A percentile compares a stretch with the other conserved stretches of the same genome.
These are phyloP conservation scores for Microctonus aethiopoides DNA, from an alignment of 2,888 invertebrate genomes.

Conservation along the genomic window DNA sequence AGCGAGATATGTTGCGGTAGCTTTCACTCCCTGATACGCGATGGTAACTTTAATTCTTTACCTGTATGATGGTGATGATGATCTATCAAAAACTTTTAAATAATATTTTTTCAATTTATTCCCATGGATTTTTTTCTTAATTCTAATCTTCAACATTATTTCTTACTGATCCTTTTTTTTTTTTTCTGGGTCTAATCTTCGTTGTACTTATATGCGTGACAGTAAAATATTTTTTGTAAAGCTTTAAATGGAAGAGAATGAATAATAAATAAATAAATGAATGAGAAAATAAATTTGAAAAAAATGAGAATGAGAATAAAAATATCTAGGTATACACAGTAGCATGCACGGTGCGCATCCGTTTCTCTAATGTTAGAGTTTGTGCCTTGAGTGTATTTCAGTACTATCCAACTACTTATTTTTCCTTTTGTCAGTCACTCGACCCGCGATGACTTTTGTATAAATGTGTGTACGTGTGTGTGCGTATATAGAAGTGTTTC, in stretches of 20 bases:
- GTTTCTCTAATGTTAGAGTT: constrained; percentile 25
- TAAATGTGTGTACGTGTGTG: constrained; percentile 1
- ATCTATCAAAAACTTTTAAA: constrained; percentile 12
- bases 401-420: constrained; percentile 6
- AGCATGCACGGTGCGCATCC: neutral
- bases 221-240: neutral
- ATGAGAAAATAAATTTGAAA: neutral
- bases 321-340: neutral
- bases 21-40: constrained; percentile 19
- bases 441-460: neutral
- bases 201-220: neutral
- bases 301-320: neutral
- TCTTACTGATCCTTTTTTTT: neutral
- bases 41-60: constrained; percentile 3
- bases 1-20: neutral
- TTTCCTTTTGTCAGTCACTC: constrained; percentile 21
- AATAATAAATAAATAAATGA: neutral
- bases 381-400: constrained; percentile 15
- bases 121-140: neutral
- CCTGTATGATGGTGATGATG: no score
- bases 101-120: neutral
- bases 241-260: neutral
- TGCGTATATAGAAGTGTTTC: neutral
- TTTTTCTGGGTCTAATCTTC: neutral
- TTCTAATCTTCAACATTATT: neutral